phyloP scores from a whole-genome alignment of 1,140 invertebrate genomes.

The Lamellibrachia luymesi region DNA sequence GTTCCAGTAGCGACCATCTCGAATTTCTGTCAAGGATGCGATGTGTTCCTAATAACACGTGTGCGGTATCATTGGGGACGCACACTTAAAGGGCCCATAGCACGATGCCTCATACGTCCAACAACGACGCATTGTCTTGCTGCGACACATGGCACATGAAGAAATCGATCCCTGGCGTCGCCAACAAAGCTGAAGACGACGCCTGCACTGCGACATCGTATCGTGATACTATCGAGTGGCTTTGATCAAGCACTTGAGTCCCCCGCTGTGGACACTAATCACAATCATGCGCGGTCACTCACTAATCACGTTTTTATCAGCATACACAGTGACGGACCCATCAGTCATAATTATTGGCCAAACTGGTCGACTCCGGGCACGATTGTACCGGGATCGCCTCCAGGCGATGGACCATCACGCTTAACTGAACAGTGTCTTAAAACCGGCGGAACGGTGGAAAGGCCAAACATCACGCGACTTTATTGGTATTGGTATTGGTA shows the following conservation, averaged over 20 bases:
- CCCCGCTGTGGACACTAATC: background rate
- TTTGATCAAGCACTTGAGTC: background rate
- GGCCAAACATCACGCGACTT: too few species aligned
- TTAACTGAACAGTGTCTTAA: too few species aligned
- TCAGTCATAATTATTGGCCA: background rate
- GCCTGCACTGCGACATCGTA: too few species aligned
- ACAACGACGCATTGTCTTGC: background rate
- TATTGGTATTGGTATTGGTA: too few species aligned
- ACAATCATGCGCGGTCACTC: background rate
- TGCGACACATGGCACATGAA: background rate
- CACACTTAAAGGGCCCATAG: background rate
- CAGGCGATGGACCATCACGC: too few species aligned
- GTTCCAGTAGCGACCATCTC: background rate
- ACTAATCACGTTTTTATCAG: background rate
- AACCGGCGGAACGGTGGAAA: too few species aligned
- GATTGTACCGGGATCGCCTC: too few species aligned
- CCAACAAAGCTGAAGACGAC: background rate
- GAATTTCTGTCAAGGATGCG: background rate
- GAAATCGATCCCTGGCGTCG: background rate
- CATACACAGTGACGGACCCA: background rate
- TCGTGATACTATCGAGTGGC: background rate
- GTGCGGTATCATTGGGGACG: background rate
- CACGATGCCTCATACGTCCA: background rate
- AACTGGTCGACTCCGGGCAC: too few species aligned
- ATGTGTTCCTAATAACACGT: background rate